Evolutionary conservation across 2,888 invertebrate species (phyloP).

Genomic region (Portevinia maculata): DNA sequence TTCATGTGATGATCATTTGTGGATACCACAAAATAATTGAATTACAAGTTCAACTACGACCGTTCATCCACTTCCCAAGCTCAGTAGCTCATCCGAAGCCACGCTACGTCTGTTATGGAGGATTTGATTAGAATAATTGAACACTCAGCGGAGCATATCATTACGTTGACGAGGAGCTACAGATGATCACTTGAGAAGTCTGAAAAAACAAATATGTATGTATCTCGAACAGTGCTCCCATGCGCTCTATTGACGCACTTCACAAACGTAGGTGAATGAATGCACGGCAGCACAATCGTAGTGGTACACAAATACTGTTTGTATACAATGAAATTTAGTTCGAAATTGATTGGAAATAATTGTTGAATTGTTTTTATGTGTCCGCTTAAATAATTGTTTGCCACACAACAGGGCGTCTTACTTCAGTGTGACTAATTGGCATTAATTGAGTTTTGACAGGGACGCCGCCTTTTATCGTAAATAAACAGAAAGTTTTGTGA

Average conservation of each 20-base stretch:
- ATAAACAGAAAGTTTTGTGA: not conserved
- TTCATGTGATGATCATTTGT: constrained; percentile 62
- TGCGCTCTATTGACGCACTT: constrained; percentile 51
- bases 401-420: not conserved
- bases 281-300: not conserved
- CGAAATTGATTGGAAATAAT: constrained; percentile 47
- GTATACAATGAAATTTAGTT: constrained; percentile 33
- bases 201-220: not conserved
- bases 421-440: constrained; percentile 47
- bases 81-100: constrained; percentile 22
- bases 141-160: constrained; percentile 47
- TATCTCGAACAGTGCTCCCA: constrained; percentile 2
- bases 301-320: constrained; percentile 9
- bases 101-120: constrained; percentile 17
- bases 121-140: constrained; percentile 61
- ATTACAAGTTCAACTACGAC: constrained; percentile 51
- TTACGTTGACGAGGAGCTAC: constrained; percentile 7
- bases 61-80: constrained; percentile 25
- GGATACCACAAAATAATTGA: constrained; percentile 67
- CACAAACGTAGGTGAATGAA: constrained; percentile 10
- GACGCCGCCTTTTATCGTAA: not conserved
- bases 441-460: constrained; percentile 18
- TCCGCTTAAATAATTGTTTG: constrained; percentile 32
- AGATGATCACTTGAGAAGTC: not conserved
- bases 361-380: constrained; percentile 15